A percentile compares a stretch with the other conserved stretches of the same genome.
phyloP scores from a whole-genome alignment of 64 coral and sea anemone species.

The Montipora cactus region DNA sequence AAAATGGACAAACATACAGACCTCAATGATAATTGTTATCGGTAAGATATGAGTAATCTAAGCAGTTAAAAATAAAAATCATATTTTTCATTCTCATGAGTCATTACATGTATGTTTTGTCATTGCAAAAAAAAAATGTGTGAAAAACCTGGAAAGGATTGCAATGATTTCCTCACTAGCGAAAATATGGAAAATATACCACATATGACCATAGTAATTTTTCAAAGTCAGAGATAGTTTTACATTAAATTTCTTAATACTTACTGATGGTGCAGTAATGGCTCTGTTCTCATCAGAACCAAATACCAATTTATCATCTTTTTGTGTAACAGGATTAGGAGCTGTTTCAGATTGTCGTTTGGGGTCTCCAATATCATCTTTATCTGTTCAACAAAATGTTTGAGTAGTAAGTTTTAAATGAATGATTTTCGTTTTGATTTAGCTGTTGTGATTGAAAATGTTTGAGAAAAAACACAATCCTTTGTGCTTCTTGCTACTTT shows the following conservation, averaged over 20 bases:
- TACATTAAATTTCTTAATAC: background rate
- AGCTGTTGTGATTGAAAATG: background rate
- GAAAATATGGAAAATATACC: no score
- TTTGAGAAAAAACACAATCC: background rate
- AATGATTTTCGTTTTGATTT: background rate
- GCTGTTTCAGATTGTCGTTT: constrained; percentile 61
- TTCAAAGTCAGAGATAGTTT: no score
- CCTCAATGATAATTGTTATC: background rate
- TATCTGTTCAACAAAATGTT: background rate
- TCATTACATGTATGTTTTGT: no score
- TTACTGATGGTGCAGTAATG: constrained; percentile 95
- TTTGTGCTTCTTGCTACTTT: no score
- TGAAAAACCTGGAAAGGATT: no score
- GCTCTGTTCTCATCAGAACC: constrained; percentile 68
- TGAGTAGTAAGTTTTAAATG: background rate
- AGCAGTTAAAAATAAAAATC: no score
- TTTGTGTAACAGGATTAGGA: background rate
- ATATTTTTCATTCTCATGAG: no score
- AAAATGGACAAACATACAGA: background rate
- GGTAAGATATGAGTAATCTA: no score
- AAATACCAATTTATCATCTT: background rate
- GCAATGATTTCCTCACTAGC: no score
- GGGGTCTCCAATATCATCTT: background rate
- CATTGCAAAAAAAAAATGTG: no score
- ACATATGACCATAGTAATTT: no score